These are phyloP conservation scores for Oceanodroma tethys DNA, from an alignment of 2,113 vertebrate genomes.

Conservation along the genomic window DNA sequence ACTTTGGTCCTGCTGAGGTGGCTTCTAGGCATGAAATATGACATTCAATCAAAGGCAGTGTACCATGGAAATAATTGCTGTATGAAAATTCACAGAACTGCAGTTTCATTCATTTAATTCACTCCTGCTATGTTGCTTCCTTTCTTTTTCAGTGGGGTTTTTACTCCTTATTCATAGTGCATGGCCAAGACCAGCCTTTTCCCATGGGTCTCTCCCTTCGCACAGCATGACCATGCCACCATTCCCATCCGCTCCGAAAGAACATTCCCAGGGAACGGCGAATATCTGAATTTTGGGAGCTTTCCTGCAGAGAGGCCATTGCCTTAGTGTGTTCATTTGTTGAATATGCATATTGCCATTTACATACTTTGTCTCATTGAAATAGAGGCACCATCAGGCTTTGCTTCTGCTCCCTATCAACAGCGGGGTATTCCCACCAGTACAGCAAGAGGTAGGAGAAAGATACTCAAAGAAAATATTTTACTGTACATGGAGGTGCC, in stretches of 20 bases:
- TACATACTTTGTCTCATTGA: neutral
- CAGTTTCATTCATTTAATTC: neutral
- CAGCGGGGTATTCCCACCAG: neutral
- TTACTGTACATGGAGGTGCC: neutral
- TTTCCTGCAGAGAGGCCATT: neutral
- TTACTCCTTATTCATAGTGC: neutral
- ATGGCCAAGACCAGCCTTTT: neutral
- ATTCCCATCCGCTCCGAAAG: neutral
- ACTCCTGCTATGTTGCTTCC: neutral
- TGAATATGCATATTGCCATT: neutral
- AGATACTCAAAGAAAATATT: neutral
- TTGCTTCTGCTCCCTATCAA: neutral
- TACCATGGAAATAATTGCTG: fast-evolving
- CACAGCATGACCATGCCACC: fast-evolving
- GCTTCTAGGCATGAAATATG: neutral
- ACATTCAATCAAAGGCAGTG: neutral
- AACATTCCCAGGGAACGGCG: fast-evolving
- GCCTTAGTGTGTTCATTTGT: neutral
- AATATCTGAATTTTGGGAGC: neutral
- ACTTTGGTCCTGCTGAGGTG: neutral
- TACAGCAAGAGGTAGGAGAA: neutral
- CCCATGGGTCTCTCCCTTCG: fast-evolving
- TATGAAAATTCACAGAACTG: neutral
- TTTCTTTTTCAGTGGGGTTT: neutral
- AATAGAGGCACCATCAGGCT: neutral